Evolutionary conservation across 1,140 invertebrate species (phyloP).

Genomic region (Adoxophyes honmai): DNA sequence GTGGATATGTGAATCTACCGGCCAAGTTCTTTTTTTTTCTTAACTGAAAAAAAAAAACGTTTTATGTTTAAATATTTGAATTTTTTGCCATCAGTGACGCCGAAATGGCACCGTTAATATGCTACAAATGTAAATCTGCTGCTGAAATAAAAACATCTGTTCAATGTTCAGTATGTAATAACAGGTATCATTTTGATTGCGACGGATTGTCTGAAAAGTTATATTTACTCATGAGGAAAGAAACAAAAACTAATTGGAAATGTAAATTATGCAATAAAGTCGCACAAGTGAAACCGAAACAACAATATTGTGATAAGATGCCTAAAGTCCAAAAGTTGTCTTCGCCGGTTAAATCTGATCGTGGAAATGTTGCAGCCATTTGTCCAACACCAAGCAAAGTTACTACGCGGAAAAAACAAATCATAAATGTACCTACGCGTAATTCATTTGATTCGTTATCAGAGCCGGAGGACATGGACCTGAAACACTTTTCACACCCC

Average conservation of each 20-base stretch:
- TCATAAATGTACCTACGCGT: too few relatives aligned
- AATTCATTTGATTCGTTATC: neutral
- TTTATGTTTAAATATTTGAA: too few relatives aligned
- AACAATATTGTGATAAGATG: too few relatives aligned
- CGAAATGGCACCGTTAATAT: neutral
- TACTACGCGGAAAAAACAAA: too few relatives aligned
- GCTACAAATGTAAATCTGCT: neutral
- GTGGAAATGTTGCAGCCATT: too few relatives aligned
- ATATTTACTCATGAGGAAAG: neutral
- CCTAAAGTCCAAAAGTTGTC: too few relatives aligned
- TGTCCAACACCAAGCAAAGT: too few relatives aligned
- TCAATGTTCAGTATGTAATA: neutral
- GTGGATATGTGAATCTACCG: too few relatives aligned
- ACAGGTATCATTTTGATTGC: neutral
- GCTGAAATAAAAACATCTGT: neutral
- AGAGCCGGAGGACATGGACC: neutral
- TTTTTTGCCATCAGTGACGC: neutral
- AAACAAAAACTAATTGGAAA: neutral
- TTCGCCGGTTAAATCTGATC: too few relatives aligned
- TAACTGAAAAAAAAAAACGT: too few relatives aligned
- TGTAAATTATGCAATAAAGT: neutral
- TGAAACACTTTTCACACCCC: neutral
- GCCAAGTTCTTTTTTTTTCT: too few relatives aligned
- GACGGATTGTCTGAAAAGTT: neutral
- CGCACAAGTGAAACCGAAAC: neutral